A percentile compares a stretch with the other conserved stretches of the same genome.
These are phyloP conservation scores for Oscheius onirici DNA, from an alignment of 2,888 invertebrate species.

Conservation along the genomic window DNA sequence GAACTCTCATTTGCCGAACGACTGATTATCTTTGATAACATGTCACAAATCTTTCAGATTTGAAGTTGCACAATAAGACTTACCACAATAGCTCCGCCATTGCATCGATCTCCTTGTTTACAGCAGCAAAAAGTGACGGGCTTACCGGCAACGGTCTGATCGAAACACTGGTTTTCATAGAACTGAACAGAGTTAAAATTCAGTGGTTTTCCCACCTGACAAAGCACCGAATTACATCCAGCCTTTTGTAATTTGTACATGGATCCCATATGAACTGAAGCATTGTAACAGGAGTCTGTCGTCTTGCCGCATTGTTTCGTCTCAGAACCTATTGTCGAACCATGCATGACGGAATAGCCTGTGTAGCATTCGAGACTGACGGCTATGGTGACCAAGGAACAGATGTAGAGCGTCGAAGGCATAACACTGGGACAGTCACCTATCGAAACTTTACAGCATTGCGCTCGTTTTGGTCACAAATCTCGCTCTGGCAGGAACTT, in stretches of 20 bases:
- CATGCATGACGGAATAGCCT: constrained; percentile 55
- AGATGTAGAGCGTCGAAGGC: constrained; percentile 22
- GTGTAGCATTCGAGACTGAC: constrained; percentile 43
- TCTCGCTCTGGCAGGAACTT: background rate
- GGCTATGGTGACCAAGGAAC: background rate
- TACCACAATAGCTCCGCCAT: constrained; percentile 46
- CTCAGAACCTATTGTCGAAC: constrained; percentile 44
- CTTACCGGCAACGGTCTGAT: constrained; percentile 40
- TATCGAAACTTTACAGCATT: constrained; percentile 23
- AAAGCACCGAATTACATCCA: constrained; percentile 49
- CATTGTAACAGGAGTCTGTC: constrained; percentile 52
- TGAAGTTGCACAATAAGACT: background rate
- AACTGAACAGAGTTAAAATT: constrained; percentile 33
- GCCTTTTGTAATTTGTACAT: constrained; percentile 49
- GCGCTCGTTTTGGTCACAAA: constrained; percentile 7
- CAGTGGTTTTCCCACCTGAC: constrained; percentile 32
- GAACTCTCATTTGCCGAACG: too few species aligned
- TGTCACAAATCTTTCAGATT: too few species aligned
- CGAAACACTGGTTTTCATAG: constrained; percentile 48
- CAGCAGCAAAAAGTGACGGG: constrained; percentile 51
- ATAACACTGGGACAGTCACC: constrained; percentile 4
- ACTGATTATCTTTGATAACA: too few species aligned
- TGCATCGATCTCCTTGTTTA: constrained; percentile 45
- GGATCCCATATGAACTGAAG: constrained; percentile 41
- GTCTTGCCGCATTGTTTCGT: constrained; percentile 50